Conservation (phyloP, 2,113 vertebrate species). For the Rattus rattus region DNA sequence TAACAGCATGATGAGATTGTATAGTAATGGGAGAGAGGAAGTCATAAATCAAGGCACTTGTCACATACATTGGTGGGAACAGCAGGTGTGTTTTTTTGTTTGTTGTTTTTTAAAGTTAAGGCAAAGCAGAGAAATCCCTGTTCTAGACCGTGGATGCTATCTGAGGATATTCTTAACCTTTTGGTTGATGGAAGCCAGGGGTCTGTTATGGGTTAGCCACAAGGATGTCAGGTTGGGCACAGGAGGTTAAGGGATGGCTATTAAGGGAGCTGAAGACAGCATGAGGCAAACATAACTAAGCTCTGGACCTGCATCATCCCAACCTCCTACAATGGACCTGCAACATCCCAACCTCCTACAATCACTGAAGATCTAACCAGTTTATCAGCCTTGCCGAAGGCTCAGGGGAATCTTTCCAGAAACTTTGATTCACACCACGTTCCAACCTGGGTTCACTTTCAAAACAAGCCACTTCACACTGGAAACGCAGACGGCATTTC, state of each 20-base stretch:
- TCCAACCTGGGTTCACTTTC: neutral
- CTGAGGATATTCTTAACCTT: neutral
- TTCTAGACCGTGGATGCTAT: neutral
- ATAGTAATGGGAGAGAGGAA: too few relatives aligned
- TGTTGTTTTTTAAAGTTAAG: neutral
- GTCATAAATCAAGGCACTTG: neutral
- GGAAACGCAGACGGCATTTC: neutral
- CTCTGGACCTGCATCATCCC: neutral
- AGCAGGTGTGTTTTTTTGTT: neutral
- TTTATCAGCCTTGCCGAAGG: neutral
- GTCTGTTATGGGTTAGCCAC: neutral
- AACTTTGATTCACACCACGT: neutral
- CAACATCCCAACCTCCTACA: neutral
- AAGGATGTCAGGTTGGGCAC: neutral
- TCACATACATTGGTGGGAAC: neutral
- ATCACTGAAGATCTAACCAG: neutral
- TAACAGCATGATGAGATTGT: too few relatives aligned
- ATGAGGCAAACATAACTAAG: neutral
- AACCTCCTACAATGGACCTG: neutral
- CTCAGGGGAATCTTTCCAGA: neutral
- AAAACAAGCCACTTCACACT: neutral
- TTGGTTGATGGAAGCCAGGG: neutral
- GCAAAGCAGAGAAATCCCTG: neutral
- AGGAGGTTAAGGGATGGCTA: neutral
- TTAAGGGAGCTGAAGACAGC: neutral